A percentile compares a stretch with the other conserved stretches of the same genome.
Conservation (phyloP, 1,140 invertebrate genomes). For the Ectropis grisescens region DNA sequence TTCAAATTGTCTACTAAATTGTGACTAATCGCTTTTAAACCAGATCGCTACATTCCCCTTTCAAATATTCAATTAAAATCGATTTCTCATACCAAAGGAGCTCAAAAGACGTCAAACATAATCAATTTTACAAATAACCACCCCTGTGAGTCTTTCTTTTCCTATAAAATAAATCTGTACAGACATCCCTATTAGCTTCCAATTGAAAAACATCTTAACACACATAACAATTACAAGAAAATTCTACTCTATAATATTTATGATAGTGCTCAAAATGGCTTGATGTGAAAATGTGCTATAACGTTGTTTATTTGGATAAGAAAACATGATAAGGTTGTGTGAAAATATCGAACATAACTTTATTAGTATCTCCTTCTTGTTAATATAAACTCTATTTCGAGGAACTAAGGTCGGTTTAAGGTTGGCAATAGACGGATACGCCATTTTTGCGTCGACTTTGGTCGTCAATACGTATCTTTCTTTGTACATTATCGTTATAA, state of each 20-base stretch:
- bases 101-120: conserved; percentile 60
- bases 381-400: conserved; percentile 10
- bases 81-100: conserved; percentile 30
- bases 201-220: neutral
- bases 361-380: conserved; percentile 24
- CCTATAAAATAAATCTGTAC: conserved; percentile 34
- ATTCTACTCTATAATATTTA: neutral
- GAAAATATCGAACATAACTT: conserved; percentile 50
- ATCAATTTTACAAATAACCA: conserved; percentile 65
- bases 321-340: conserved; percentile 48
- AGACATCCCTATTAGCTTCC: conserved; percentile 8
- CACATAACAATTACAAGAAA: neutral
- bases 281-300: too few species aligned
- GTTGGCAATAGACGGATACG: too few species aligned
- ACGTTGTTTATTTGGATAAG: too few species aligned
- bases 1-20: conserved; percentile 40
- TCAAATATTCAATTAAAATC: conserved; percentile 50
- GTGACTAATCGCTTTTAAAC: conserved; percentile 29
- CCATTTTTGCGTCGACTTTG: too few species aligned
- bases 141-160: conserved; percentile 35
- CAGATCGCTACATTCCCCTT: conserved; percentile 23
- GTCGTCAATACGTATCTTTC: conserved; percentile 52
- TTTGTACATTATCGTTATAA: conserved; percentile 50
- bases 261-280: neutral
- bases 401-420: too few species aligned